Base-by-base conservation (phyloP, 2,113 vertebrate genomes). In the Geothlypis trichas region DNA sequence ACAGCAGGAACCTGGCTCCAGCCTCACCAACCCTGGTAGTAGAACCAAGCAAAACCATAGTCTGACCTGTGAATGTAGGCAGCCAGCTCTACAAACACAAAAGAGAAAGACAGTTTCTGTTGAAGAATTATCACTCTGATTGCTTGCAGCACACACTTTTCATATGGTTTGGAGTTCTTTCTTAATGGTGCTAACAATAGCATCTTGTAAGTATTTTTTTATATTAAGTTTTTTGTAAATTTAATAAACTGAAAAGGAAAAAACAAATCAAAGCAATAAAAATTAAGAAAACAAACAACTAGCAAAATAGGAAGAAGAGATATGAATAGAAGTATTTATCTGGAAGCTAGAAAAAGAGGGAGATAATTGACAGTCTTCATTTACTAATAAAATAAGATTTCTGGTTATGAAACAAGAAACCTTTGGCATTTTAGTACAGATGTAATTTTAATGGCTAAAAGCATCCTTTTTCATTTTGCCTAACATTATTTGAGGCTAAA, bases 11-110 rank as follows among this genome's bases (percentile, higher is more conserved):
- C 44, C n/a, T 89, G 37, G 49, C 41, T 93, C 19, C 46, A 35
- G 21, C 28, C 59, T 66, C 46, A 20, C 4, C 54, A 71, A 0
- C 42, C 1, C 0, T 62, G 31, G 15, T 28, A 35, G 30, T 0
- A 58, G 90, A 89, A 75, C 26, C 58, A 61, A 57, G 22, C 0
- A 68, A 71, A 72, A 33, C 9, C 33, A 8, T 15, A 62, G 28
- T 35, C 24, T 86, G 51, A 13, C 28, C 55, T 1, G 2, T 37
- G n/a, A 81, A 59, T 84, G 46, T 14, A 28, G 27, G 55, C 26
- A 91, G n/a, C 18, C 59, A 80, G 37, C 6, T 86, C 59, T 80
- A 16, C 17, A 22, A 84, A 30, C 11, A 74, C 6, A 28, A 12
- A 72, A 58, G 30, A 13, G 37, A 15, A 68, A 72, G 35, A 54